Base-by-base conservation (phyloP, 2,113 vertebrate species). In the Fukomys damarensis region DNA sequence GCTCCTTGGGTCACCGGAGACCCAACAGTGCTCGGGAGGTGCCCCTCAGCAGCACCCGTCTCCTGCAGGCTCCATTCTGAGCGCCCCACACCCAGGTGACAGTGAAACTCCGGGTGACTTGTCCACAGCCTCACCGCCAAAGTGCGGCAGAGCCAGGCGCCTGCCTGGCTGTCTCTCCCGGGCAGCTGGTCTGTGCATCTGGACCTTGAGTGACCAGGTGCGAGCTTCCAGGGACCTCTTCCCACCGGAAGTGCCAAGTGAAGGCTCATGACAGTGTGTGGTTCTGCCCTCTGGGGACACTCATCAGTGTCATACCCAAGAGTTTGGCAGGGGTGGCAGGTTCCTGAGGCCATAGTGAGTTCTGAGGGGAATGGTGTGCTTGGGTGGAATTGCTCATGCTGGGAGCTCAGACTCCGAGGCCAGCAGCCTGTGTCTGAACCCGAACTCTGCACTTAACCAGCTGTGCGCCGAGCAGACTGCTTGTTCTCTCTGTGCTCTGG, bases 281-380 rank as follows among this genome's bases (percentile, higher is more conserved):
- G 49, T 41, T 17, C 26, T 17, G 26, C 20, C 49, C 13, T 2
- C 46, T 32, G 43, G 46, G 32, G 28, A 74, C 41, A 28, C 84
- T 87, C 52, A 3, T 9, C 7, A 52, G 66, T 38, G 1, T 63
- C 35, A 13, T 30, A 22, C 38, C n/a, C 65, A 7, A 19, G 66
- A 22, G 12, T 49, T 35, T 38, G n/a, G n/a, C n/a, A n/a, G n/a
- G n/a, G n/a, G n/a, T n/a, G n/a, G 14, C 43, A 5, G 56, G 38
- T n/a, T 11, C 46, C 22, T 24, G 59, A 68, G 79, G 38, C 68
- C 19, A 1, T 10, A 35, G n/a, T 24, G 17, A 3, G 43, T 17
- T 43, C 74, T 16, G 38, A 5, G 46, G 43, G 7, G 9, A 4
- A 30, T 1, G 13, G 35, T 14, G 1, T 3, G 4, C 2, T 1